These are phyloP conservation scores for Choloepus hoffmanni DNA, from an alignment of 2,113 vertebrate genomes.

Conservation along the genomic window DNA sequence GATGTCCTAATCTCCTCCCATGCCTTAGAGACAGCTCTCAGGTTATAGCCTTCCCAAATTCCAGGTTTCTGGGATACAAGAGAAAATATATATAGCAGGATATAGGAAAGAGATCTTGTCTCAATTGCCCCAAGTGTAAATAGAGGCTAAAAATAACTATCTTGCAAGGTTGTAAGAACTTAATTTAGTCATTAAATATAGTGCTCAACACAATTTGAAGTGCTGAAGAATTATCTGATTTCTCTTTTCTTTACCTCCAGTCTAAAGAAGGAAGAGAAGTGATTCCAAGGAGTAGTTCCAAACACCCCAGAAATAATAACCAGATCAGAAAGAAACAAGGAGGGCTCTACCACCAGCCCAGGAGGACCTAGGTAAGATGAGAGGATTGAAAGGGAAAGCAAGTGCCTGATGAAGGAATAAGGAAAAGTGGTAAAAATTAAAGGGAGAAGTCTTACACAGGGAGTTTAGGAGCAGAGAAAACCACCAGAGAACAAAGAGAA, in stretches of 20 bases:
- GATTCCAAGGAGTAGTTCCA: background rate
- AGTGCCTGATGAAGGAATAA: background rate
- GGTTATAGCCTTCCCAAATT: background rate
- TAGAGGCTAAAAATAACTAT: background rate
- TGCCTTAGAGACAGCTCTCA: background rate
- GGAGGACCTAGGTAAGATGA: background rate
- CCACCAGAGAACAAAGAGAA: background rate
- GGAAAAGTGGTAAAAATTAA: background rate
- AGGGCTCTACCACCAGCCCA: too few species aligned
- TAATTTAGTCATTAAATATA: background rate
- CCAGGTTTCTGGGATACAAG: background rate
- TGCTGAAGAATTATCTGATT: background rate
- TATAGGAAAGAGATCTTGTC: background rate
- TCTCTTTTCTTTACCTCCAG: background rate
- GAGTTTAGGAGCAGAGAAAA: background rate
- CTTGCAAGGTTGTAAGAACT: background rate
- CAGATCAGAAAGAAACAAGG: background rate
- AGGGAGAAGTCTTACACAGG: background rate
- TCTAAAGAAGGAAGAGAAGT: background rate
- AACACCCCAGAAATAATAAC: conserved; percentile 21
- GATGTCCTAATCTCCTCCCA: background rate
- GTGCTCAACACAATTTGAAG: background rate
- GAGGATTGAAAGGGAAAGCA: background rate
- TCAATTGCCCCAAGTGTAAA: background rate
- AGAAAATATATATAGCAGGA: background rate